These are phyloP conservation scores for Porites lobata DNA, from an alignment of 92 coral and sea anemone species.

Conservation along the genomic window DNA sequence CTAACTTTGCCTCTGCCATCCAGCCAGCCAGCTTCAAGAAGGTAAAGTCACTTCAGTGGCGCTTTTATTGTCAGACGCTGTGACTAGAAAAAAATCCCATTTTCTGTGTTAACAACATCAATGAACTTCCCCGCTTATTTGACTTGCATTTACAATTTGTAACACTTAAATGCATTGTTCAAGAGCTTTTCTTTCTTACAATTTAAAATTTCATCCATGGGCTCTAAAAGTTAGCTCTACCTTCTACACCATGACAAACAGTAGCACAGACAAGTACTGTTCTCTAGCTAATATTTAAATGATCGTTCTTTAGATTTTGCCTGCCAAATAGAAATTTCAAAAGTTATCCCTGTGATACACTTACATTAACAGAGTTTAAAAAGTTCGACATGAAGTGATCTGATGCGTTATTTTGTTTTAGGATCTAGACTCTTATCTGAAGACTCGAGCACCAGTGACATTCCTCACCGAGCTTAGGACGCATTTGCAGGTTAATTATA, in stretches of 20 bases:
- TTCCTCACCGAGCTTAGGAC: slow-evolving; percentile 97
- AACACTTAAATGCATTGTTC: neutral
- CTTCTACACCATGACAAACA: too few species aligned
- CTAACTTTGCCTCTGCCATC: slow-evolving; percentile 94
- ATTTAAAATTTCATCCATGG: neutral
- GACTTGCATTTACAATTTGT: too few species aligned
- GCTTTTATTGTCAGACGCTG: neutral
- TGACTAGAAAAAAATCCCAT: neutral
- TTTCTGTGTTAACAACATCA: neutral
- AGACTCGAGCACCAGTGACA: slow-evolving; percentile 98
- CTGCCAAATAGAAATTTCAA: too few species aligned
- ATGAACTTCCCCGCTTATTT: too few species aligned
- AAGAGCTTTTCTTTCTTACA: neutral
- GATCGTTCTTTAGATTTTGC: too few species aligned
- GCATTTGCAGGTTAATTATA: slow-evolving; percentile 85
- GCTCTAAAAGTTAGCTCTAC: too few species aligned
- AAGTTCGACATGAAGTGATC: neutral
- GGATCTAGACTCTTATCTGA: slow-evolving; percentile 98
- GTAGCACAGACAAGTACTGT: too few species aligned
- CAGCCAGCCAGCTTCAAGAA: slow-evolving; percentile 97
- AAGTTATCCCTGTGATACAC: too few species aligned
- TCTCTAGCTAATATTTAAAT: too few species aligned
- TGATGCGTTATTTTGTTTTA: slow-evolving; percentile 12
- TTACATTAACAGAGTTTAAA: too few species aligned
- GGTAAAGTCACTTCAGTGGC: slow-evolving; percentile 50